A percentile compares a stretch with the other conserved stretches of the same genome.
Evolutionary conservation across 2,888 invertebrate genomes (phyloP).

Genomic region (Lasioglossum pauxillum): DNA sequence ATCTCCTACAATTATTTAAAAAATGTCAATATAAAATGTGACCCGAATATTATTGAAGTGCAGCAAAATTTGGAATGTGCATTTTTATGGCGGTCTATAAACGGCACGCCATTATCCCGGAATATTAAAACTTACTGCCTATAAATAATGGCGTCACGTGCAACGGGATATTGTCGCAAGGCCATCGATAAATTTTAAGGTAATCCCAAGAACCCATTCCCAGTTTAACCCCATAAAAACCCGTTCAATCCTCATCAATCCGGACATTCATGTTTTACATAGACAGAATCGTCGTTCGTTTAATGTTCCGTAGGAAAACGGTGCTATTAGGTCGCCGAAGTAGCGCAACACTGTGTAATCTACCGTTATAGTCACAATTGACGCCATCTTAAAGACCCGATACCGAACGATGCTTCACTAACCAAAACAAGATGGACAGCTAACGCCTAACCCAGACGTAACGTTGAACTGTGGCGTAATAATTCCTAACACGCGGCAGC

Average conservation of each 20-base stretch:
- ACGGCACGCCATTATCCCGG: neutral
- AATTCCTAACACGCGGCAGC: too few species aligned
- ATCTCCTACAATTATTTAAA: too few species aligned
- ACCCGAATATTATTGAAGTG: too few species aligned
- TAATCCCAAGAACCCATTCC: constrained; percentile 29
- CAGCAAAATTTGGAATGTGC: too few species aligned
- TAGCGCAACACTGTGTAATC: neutral
- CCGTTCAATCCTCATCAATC: constrained; percentile 48
- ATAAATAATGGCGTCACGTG: constrained; percentile 23
- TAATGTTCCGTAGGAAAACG: neutral
- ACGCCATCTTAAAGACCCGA: neutral
- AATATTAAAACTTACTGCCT: constrained; percentile 15
- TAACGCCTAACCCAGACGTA: neutral
- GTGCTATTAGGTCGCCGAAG: neutral
- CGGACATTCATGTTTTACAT: constrained; percentile 2
- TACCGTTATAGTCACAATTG: neutral
- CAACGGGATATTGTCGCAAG: constrained; percentile 10
- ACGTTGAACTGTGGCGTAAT: too few species aligned
- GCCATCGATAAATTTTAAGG: constrained; percentile 52
- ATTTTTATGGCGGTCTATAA: too few species aligned
- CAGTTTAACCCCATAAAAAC: constrained; percentile 55
- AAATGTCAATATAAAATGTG: too few species aligned
- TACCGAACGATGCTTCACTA: neutral
- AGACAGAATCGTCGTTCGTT: neutral
- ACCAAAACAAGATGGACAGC: neutral